phyloP scores from a whole-genome alignment of 1,140 invertebrate genomes.

The Laupala kohalensis region DNA sequence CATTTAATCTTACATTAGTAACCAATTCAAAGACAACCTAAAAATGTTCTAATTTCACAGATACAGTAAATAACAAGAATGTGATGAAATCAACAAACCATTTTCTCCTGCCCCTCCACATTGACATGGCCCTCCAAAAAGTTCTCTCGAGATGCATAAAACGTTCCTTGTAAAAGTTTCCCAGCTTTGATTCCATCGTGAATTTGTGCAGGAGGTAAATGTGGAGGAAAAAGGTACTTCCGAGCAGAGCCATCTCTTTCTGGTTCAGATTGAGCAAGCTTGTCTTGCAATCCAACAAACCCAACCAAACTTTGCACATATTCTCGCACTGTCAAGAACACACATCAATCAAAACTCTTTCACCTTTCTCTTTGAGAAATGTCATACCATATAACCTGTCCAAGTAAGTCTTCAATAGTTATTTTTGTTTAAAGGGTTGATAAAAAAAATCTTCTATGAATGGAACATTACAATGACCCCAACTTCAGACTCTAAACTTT shows the following conservation, averaged over 20 bases:
- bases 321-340: slow-evolving; percentile 44
- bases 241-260: slow-evolving; percentile 34
- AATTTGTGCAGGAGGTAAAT: slow-evolving; percentile 61
- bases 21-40: too few relatives aligned
- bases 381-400: too few relatives aligned
- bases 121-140: slow-evolving; percentile 87
- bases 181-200: slow-evolving; percentile 70
- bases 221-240: slow-evolving; percentile 61
- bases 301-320: slow-evolving; percentile 56
- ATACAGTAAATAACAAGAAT: too few relatives aligned
- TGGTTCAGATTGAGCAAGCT: slow-evolving; percentile 48
- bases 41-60: too few relatives aligned
- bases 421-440: too few relatives aligned
- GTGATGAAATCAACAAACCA: slow-evolving; percentile 48
- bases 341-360: too few relatives aligned
- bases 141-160: slow-evolving; percentile 77
- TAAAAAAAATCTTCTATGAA: too few relatives aligned
- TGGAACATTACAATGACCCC: too few relatives aligned
- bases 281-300: slow-evolving; percentile 58
- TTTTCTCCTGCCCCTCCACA: slow-evolving; percentile 60
- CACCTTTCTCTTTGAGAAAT: too few relatives aligned
- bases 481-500: too few relatives aligned
- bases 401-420: too few relatives aligned
- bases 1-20: too few relatives aligned
- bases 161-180: slow-evolving; percentile 68